Base-by-base conservation (phyloP, 2,113 vertebrate genomes). In the Hippocampus mohnikei region DNA sequence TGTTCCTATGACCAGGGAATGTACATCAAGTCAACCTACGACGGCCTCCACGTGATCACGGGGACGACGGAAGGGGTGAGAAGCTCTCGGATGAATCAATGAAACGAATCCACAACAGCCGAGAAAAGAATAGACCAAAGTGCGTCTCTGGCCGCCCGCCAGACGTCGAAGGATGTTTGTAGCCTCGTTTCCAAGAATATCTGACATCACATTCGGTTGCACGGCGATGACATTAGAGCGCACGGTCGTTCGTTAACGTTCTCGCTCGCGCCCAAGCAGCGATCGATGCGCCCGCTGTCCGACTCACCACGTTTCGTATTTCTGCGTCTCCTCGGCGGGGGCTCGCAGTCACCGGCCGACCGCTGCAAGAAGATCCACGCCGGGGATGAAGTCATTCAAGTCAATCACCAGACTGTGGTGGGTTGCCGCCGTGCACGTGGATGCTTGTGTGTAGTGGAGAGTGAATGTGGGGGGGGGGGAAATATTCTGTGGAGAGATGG, bases 21-120 rank as follows among this genome's bases (percentile, higher is more conserved):
- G 96, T 98, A 98, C 92, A 98, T 98, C 91, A 98, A 98, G 89
- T 98, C 96, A 68, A 98, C 96, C 77, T 98, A 98, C 81, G 96
- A 98, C 81, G 96, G 96, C 84, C 95, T 98, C 75, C 96, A 98
- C 85, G 96, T 98, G 84, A 98, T 98, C 88, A 98, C 96, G 88
- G 96, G 96, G 88, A 98, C 96, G 53, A 98, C 95, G 84, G 96
- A 98, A 91, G 96, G 95, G 94, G 96, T 98, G 92, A 96, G 95
- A 92, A 88, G 16, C n/a, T 55, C 33, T 62, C 13, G 33, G 13
- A 20, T 48, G 21, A 21, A 21, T 21, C 1, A 41, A 21, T 11
- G 7, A n/a, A 29, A 40, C 33, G 3, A 11, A 20, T 63, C 41
- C 11, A 5, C 0, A 42, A 37, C 8, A 42, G 37, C 18, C 37